Evolutionary conservation across 1,140 invertebrate genomes (phyloP).

Genomic region (Druon quercuslanigerum): DNA sequence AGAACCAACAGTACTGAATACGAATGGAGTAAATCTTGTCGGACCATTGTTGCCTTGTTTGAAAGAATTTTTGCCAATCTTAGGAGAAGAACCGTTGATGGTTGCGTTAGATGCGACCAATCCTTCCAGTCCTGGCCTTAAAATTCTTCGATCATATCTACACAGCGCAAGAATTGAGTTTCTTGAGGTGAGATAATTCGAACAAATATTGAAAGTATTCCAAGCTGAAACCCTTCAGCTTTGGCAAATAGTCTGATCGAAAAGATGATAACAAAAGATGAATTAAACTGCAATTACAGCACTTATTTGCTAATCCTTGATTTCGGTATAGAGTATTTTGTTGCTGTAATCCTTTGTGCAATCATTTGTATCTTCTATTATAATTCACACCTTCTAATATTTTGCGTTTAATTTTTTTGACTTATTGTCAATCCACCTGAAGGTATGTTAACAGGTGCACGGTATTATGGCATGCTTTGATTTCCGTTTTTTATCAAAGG

Average conservation of each 20-base stretch:
- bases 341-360: constrained; percentile 13
- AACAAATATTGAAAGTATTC: background rate
- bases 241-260: background rate
- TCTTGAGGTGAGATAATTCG: constrained; percentile 66
- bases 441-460: constrained; percentile 65
- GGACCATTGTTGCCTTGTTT: constrained; percentile 68
- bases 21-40: constrained; percentile 65
- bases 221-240: background rate
- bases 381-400: constrained; percentile 44
- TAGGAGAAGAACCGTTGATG: constrained; percentile 69
- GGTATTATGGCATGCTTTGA: constrained; percentile 64
- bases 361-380: constrained; percentile 43
- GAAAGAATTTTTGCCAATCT: constrained; percentile 68
- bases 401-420: constrained; percentile 41
- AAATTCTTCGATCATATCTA: constrained; percentile 70
- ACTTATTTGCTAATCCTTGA: constrained; percentile 20
- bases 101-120: constrained; percentile 72
- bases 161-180: constrained; percentile 68
- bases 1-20: constrained; percentile 66
- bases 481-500: constrained; percentile 10
- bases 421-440: constrained; percentile 12
- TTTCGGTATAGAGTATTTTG: constrained; percentile 18
- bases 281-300: constrained; percentile 1
- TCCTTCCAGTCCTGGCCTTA: constrained; percentile 73
- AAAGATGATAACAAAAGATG: background rate